Evolutionary conservation across 2,113 vertebrate species (phyloP).

Genomic region (Mesembrinibis cayennensis): DNA sequence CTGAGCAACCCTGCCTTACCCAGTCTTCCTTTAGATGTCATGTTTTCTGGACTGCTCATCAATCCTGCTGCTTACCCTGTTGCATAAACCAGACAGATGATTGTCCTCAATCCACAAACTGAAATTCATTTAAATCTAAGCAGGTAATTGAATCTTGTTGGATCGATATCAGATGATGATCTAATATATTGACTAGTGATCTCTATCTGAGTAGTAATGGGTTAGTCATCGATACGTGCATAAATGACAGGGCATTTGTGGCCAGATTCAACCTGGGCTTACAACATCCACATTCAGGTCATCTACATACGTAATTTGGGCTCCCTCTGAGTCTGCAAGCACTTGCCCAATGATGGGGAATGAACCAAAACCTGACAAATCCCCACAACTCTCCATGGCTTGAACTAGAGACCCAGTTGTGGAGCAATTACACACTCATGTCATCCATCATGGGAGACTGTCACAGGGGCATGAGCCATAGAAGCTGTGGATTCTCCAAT

Average conservation of each 20-base stretch:
- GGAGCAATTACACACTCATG: not conserved
- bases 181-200: slow-evolving; percentile 32
- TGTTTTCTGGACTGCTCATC: not conserved
- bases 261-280: not conserved
- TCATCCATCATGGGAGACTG: not conserved
- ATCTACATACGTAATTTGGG: not conserved
- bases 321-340: not conserved
- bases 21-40: not conserved
- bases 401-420: not conserved
- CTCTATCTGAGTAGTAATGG: not conserved
- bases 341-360: not conserved
- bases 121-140: not conserved
- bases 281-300: not conserved
- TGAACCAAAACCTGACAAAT: not conserved
- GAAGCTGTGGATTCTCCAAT: not conserved
- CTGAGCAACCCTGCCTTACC: not conserved
- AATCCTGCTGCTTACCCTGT: not conserved
- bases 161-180: slow-evolving; percentile 47
- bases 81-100: not conserved
- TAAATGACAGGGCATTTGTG: not conserved
- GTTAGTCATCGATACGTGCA: slow-evolving; percentile 48
- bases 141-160: slow-evolving; percentile 35
- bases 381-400: not conserved
- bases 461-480: not conserved
- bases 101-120: slow-evolving; percentile 15